Evolutionary conservation across 2,797 vertebrate genomes (phyloP).

Genomic region (Crenichthys baileyi): DNA sequence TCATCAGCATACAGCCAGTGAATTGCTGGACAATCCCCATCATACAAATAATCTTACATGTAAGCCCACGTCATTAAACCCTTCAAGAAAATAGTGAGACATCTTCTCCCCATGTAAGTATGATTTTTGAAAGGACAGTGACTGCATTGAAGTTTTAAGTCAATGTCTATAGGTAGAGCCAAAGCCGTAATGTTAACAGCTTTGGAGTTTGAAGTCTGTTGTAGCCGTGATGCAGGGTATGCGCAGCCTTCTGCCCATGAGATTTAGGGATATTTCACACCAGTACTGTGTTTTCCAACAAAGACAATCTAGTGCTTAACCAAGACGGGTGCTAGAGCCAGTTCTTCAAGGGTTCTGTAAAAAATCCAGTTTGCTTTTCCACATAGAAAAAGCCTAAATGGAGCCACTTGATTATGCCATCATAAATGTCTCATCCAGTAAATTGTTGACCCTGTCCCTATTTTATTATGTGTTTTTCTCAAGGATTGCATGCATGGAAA

Average conservation of each 20-base stretch:
- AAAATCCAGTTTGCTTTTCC: background rate
- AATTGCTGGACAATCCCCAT: background rate
- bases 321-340: background rate
- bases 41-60: background rate
- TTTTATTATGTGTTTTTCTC: background rate
- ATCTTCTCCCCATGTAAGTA: background rate
- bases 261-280: background rate
- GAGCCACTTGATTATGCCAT: background rate
- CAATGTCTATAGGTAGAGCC: background rate
- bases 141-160: background rate
- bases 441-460: background rate
- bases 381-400: background rate
- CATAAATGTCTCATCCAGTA: background rate
- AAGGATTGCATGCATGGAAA: background rate
- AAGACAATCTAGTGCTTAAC: background rate
- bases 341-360: too few relatives aligned
- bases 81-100: background rate
- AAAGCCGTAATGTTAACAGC: background rate
- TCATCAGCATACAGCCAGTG: background rate
- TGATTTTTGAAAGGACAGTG: background rate
- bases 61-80: background rate
- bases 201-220: background rate
- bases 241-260: background rate
- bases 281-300: background rate
- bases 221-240: background rate